Base-by-base conservation (phyloP, 2,113 vertebrate genomes). In the Epinephelus moara region DNA sequence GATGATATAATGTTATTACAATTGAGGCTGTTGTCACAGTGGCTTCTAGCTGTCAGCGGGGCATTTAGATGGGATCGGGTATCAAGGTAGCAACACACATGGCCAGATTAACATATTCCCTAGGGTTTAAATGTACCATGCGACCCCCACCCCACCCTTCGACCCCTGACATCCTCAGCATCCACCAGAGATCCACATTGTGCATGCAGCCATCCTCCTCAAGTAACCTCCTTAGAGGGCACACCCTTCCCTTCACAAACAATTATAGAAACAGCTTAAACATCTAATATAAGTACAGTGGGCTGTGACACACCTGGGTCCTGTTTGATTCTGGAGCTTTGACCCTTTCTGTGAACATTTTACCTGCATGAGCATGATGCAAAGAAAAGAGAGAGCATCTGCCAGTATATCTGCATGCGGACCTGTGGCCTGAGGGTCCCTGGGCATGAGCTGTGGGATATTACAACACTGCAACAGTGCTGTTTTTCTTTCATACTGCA, bases 131-230 rank as follows among this genome's bases (percentile, higher is more conserved):
- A 67, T 18, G 9, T 11, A 45, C 8, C 37, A 17, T 37, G 8
- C 6, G 9, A 13, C 21, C 53, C 21, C 33, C 25, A 30, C 8
- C 11, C 42, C 42, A 45, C 42, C 42, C 42, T 45, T 53, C 47
- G 76, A 80, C 75, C 61, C 50, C 25, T 45, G 40, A 79, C 52
- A 88, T 76, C 59, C 23, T 37, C 70, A 77, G 57, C 47, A 80
- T 76, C 69, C 85, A 49, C 27, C 45, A 78, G 53, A 81, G 62
- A 76, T 50, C 45, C 63, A 37, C 53, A 23, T 0, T 33, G 70
- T 82, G 45, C 57, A 53, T 52, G 75, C 53, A 27, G 0, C 63
- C 40, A 33, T 62, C 25, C 27, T 69, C 27, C 23, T 80, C 17
- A 19, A 21, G 59, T 57, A 55, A 71, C 61, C 57, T 64, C 47